Conservation (phyloP, 2,888 invertebrate genomes). For the Hedychridium roseum region DNA sequence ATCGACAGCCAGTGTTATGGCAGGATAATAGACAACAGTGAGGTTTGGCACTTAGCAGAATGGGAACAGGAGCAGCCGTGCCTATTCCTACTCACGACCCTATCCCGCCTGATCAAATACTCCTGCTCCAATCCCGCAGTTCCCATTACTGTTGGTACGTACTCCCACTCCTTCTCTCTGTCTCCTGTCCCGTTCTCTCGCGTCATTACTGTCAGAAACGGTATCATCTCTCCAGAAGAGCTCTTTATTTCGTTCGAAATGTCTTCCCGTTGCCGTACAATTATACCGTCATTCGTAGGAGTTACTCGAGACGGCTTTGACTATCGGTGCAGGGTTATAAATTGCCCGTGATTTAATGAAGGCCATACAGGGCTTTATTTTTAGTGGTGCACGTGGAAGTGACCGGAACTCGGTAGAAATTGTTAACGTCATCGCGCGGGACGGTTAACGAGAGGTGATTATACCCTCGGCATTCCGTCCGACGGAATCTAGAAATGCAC, state of each 20-base stretch:
- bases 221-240: conserved; percentile 4
- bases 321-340: too few species aligned
- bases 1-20: conserved; percentile 17
- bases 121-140: conserved; percentile 31
- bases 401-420: too few species aligned
- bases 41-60: conserved; percentile 44
- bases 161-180: neutral
- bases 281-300: too few species aligned
- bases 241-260: conserved; percentile 5
- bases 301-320: too few species aligned
- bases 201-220: conserved; percentile 28
- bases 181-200: conserved; percentile 8
- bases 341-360: too few species aligned
- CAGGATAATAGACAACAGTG: conserved; percentile 38
- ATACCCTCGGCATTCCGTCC: neutral
- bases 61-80: conserved; percentile 56
- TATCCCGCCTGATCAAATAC: conserved; percentile 41
- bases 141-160: conserved; percentile 37
- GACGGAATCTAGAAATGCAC: neutral
- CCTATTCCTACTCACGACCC: conserved; percentile 40
- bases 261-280: too few species aligned
- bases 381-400: too few species aligned
- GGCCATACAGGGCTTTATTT: too few species aligned
- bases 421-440: too few species aligned
- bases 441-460: too few species aligned